Evolutionary conservation across 2,888 invertebrate genomes (phyloP).

Genomic region (Dione vanillae): DNA sequence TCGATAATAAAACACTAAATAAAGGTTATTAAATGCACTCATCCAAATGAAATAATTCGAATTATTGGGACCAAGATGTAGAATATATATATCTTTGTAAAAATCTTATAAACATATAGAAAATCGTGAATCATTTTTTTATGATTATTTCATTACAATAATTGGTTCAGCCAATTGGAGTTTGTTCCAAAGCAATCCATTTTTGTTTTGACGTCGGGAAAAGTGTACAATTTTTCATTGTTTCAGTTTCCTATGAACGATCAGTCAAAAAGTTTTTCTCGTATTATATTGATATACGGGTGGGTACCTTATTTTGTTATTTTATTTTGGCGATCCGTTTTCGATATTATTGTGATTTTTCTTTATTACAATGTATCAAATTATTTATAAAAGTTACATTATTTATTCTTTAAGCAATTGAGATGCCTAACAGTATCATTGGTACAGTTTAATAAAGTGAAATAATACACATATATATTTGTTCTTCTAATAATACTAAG

Average conservation of each 20-base stretch:
- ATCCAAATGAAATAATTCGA: too few species aligned
- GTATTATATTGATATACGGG: constrained; percentile 47
- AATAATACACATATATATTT: too few species aligned
- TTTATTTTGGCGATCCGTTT: constrained; percentile 43
- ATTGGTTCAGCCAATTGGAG: constrained; percentile 29
- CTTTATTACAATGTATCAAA: background rate
- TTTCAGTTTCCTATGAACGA: constrained; percentile 54
- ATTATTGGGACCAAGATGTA: background rate
- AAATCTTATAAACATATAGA: constrained; percentile 9
- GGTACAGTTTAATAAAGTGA: too few species aligned
- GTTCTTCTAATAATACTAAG: too few species aligned
- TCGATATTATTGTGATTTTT: constrained; percentile 11
- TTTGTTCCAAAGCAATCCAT: constrained; percentile 38
- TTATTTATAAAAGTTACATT: background rate
- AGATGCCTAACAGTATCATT: too few species aligned
- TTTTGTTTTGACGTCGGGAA: constrained; percentile 39
- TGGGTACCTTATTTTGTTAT: constrained; percentile 56
- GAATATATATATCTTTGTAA: background rate
- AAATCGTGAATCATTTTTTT: background rate
- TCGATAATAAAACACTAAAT: too few species aligned
- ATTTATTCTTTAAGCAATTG: background rate
- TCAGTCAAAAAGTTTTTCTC: constrained; percentile 63
- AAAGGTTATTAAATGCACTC: too few species aligned
- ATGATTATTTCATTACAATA: constrained; percentile 19
- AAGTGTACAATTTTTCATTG: constrained; percentile 45